phyloP scores from a whole-genome alignment of 37 sponge, comb jelly and placozoan species.

The Amphimedon queenslandica region DNA sequence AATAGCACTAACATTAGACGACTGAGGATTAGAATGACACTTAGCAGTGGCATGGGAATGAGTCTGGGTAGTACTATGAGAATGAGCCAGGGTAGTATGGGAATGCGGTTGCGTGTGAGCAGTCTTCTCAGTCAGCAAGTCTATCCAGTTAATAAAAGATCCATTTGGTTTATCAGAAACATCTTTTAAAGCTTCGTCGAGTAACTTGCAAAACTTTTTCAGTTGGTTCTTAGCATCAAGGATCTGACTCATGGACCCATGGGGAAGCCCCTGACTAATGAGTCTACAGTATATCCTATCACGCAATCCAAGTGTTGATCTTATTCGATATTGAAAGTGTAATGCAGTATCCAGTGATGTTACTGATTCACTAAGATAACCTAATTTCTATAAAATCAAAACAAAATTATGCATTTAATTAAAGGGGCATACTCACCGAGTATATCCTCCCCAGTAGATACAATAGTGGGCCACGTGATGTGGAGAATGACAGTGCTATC shows the following conservation, averaged over 20 bases:
- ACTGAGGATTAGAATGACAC: too few relatives aligned
- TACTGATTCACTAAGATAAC: background rate
- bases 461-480: conserved; percentile 37
- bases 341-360: background rate
- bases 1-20: too few relatives aligned
- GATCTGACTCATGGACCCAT: background rate
- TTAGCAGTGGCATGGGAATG: background rate
- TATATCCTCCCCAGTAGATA: conserved; percentile 70
- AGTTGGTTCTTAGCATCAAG: background rate
- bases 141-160: too few relatives aligned
- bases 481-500: conserved; percentile 37
- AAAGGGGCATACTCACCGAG: conserved; percentile 46
- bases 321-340: background rate
- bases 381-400: background rate
- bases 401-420: background rate
- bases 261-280: background rate
- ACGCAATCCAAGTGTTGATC: background rate
- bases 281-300: background rate
- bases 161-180: too few relatives aligned
- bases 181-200: background rate
- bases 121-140: too few relatives aligned
- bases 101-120: too few relatives aligned
- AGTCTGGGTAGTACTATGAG: too few relatives aligned
- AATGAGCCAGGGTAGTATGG: too few relatives aligned
- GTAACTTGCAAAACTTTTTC: background rate